phyloP scores from a whole-genome alignment of 1,140 invertebrate species.

The Aricia agestis region DNA sequence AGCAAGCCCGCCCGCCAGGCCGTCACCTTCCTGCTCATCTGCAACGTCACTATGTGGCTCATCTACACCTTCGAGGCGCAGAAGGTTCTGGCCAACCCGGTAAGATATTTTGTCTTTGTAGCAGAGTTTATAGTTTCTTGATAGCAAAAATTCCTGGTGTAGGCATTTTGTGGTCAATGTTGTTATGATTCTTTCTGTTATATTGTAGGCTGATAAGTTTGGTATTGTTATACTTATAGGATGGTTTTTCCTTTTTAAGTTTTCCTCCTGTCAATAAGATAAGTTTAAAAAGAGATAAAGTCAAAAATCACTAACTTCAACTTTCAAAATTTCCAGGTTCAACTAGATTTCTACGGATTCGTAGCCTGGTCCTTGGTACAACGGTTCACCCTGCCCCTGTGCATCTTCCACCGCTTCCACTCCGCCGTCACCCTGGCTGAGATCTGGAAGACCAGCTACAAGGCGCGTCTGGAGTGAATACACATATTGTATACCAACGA shows the following conservation, averaged over 20 bases:
- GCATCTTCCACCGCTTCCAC: constrained; percentile 98
- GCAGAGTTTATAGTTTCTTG: no score
- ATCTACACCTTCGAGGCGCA: constrained; percentile 97
- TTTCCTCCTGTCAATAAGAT: background rate
- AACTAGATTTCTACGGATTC: constrained; percentile 95
- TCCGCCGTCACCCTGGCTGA: constrained; percentile 97
- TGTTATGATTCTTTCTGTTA: no score
- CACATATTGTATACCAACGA: constrained; percentile 20
- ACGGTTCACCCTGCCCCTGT: constrained; percentile 93
- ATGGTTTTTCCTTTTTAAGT: background rate
- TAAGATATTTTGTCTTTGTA: constrained; percentile 57
- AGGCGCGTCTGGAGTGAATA: constrained; percentile 87
- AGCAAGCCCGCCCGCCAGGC: constrained; percentile 96
- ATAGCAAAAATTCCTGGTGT: no score
- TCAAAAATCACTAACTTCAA: background rate
- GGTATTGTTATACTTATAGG: no score
- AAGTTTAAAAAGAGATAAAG: background rate
- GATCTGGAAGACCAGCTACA: constrained; percentile 99
- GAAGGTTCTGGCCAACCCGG: constrained; percentile 93
- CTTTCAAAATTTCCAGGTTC: constrained; percentile 69
- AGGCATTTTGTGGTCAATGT: no score
- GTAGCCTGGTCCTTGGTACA: constrained; percentile 96
- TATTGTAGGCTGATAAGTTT: no score
- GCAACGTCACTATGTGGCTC: constrained; percentile 96
- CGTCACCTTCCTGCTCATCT: constrained; percentile 95